Base-by-base conservation (phyloP, 2,113 vertebrate genomes). In the Litocranius walleri region DNA sequence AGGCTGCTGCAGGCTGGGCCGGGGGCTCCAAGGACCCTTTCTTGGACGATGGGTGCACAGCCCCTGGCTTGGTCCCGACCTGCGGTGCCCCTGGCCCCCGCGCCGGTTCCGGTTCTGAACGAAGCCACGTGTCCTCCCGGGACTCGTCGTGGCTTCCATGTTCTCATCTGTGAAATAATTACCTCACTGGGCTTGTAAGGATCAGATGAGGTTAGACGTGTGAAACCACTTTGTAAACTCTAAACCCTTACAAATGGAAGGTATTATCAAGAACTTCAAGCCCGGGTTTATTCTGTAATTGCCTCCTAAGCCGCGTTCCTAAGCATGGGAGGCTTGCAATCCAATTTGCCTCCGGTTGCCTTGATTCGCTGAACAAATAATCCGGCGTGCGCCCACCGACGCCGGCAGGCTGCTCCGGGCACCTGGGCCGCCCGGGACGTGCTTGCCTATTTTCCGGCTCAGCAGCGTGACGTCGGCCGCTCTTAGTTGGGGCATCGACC, bases 181-280 rank as follows among this genome's bases (percentile, higher is more conserved):
- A 48, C 61, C 77, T 92, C 78, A 0, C 40, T 3, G 88, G 88
- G 67, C 91, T 86, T 86, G 48, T 10, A 3, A 40, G 93, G 87
- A 33, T 85, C 92, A 45, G 84, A 14, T 3, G 23, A 86, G 43
- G 96, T 36, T 56, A 17, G 81, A 36, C 2, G 87, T 96, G 82
- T 27, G 95, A 85, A 88, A 3, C 87, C 59, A 19, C 91, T 88
- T 29, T 67, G 93, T 86, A 64, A 94, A 87, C 43, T 40, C 0
- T 12, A 33, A 88, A 90, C 92, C 88, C 93, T 83, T 94, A 43
- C 88, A 52, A 86, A 94, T 81, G 94, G 97, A 90, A 92, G 94
- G 81, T 5, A 27, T 94, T 59, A 86, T 29, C 93, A 5, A 25
- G 94, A 29, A 30, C 96, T 56, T 56, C 82, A 71, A 89, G 94